Base-by-base conservation (phyloP, 92 coral and sea anemone genomes). In the Hydrozoanthus gracilis region DNA sequence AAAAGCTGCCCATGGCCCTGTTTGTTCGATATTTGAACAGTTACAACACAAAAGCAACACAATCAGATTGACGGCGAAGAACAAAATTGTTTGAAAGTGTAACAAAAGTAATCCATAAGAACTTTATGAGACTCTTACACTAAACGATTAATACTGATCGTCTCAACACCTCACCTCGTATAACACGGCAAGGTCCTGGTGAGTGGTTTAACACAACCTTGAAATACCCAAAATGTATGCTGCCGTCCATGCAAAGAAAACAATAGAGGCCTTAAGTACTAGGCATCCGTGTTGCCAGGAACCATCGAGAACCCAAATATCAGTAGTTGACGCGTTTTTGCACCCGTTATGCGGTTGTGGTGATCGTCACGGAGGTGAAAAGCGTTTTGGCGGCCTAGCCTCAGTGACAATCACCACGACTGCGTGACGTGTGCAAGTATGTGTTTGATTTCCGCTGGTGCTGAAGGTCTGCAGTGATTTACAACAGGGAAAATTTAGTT, bases 161-260 rank as follows among this genome's bases (percentile, higher is more conserved):
- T 67, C 39, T 67, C 73, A 67, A 17, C 3, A 16, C 64, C 93
- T 86, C 82, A 95, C 98, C 98, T 68, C 94, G 84, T 55, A 95
- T 91, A 8, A 93, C 84, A 55, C 88, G 70, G 77, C 98, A 95
- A 72, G 98, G 94, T 35, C 98, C 98, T 3, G 98, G 98, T 27
- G 95, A 83, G 70, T 94, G 98, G 62, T 95, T 93, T 47, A 94
- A 79, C 7, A 88, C 87, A 50, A 91, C 90, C 47, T 80, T 88
- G 79, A 92, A 93, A 70, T 85, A 87, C 8, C 98, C 98, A 16
- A 72, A 27, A 12, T 67, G 56, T 39, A 93, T 74, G 47, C 97
- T 93, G 83, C 13, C 71, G 27, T 27, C 39, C 39, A 27, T 27
- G 39, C 39, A 27, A 27, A 27, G 39, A 27, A 27, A 27, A 27